Base-by-base conservation (phyloP, 2,113 vertebrate genomes). In the Saccopteryx leptura region DNA sequence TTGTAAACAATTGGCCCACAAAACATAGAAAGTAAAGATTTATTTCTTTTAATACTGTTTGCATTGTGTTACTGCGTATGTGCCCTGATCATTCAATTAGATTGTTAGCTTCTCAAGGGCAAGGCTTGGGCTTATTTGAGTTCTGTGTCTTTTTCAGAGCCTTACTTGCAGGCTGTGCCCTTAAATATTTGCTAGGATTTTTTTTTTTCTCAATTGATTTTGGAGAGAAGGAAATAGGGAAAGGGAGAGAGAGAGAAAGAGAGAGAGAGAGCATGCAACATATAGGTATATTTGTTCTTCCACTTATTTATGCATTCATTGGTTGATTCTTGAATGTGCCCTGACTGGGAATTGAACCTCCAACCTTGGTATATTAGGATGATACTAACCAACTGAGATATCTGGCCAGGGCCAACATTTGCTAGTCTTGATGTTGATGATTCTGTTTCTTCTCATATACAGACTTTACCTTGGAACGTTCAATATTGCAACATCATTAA, bases 1-100 rank as follows among this genome's bases (percentile, higher is more conserved):
- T 13, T 61, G 76, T 72, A 87, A 72, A 48, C 74, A 93, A 93
- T 61, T 74, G 84, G 24, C 50, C 92, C n/a, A 54, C 33, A 74
- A 95, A 95, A 81, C 79, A 82, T 0, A 39, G 61, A 58, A 24
- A 2, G 14, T 83, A 14, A 60, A 92, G 39, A 79, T 79, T n/a
- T 48, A n/a, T 82, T 63, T 92, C 28, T 96, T 76, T 33, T 19
- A 65, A 39, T 60, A 13, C 48, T 69, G 6, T 66, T 84, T 76
- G 82, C 50, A 24, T 79, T 54, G 12, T 65, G 15, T 76, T 81
- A 46, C 39, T 92, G 23, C 48, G 7, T 23, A 5, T 54, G 66
- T 61, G 15, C 28, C 54, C 28, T 89, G 78, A 63, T 17, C n/a
- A 39, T 66, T 46, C 39, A 46, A 12, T 71, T 81, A 68, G 15